These are phyloP conservation scores for Cotesia chilonis DNA, from an alignment of 1,140 invertebrate species.

Conservation along the genomic window DNA sequence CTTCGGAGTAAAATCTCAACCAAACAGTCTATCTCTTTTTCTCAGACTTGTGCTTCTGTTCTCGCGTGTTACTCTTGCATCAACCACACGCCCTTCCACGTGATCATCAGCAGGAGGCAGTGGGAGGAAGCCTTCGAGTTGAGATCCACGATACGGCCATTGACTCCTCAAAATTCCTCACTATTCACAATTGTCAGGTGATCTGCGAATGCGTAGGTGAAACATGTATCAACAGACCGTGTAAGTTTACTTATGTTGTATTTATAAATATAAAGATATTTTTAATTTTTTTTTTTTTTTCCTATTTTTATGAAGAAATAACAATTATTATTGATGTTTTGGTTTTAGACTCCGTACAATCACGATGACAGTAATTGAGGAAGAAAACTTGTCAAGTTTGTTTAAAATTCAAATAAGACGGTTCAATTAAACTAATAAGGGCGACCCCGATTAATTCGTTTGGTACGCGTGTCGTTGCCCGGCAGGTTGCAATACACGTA, in stretches of 20 bases:
- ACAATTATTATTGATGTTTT: no score
- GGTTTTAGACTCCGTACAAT: no score
- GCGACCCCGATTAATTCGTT: slow-evolving; percentile 17
- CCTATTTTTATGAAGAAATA: no score
- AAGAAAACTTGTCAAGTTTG: no score
- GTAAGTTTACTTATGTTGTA: neutral
- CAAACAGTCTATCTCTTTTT: slow-evolving; percentile 16
- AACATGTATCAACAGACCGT: neutral
- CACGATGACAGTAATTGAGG: neutral
- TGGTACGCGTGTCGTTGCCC: slow-evolving; percentile 44
- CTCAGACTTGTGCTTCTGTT: slow-evolving; percentile 17
- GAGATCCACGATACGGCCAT: slow-evolving; percentile 52
- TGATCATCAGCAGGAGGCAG: slow-evolving; percentile 24
- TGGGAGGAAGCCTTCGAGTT: slow-evolving; percentile 38
- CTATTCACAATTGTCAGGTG: slow-evolving; percentile 33
- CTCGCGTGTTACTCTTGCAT: slow-evolving; percentile 24
- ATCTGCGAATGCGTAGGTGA: slow-evolving; percentile 11
- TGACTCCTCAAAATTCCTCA: slow-evolving; percentile 55
- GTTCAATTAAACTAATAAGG: slow-evolving; percentile 11
- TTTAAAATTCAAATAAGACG: neutral
- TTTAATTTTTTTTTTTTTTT: no score
- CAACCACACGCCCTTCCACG: slow-evolving; percentile 37
- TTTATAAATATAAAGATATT: neutral
- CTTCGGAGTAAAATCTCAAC: neutral
- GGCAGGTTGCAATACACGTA: slow-evolving; percentile 49